Percentiles rank a stretch among this genome's conserved stretches.
Conservation (phyloP, 2,888 invertebrate species). For the Hydroisotoma schaefferi region DNA sequence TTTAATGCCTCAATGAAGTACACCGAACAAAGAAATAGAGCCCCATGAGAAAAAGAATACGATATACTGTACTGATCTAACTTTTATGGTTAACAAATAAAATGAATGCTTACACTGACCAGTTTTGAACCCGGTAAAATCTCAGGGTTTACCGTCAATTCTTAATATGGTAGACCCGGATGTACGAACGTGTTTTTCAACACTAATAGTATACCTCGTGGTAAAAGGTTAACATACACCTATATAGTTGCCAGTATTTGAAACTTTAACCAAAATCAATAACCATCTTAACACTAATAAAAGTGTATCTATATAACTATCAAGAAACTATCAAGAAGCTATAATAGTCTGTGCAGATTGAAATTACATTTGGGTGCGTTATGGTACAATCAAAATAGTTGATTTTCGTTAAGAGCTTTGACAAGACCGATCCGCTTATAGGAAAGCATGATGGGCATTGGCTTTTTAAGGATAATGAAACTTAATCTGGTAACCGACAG, state of each 20-base stretch:
- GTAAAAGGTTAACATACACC: not conserved
- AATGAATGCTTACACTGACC: not conserved
- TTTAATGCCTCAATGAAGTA: not conserved
- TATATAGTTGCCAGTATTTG: not conserved
- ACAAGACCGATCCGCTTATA: too few species aligned
- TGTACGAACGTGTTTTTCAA: constrained; percentile 5
- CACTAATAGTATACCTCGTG: not conserved
- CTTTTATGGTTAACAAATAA: not conserved
- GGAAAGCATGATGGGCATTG: too few species aligned
- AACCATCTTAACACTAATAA: not conserved
- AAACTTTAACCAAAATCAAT: not conserved
- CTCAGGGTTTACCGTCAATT: not conserved
- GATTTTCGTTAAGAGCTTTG: too few species aligned
- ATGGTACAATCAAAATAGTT: not conserved
- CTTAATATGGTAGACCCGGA: constrained; percentile 5
- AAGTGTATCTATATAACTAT: too few species aligned
- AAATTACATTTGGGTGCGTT: not conserved
- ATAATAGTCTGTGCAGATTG: not conserved
- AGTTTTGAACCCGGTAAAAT: constrained; percentile 9
- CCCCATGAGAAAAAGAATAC: not conserved
- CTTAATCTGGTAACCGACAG: too few species aligned
- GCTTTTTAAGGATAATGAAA: too few species aligned
- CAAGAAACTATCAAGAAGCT: too few species aligned
- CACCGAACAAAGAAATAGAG: not conserved
- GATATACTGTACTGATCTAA: not conserved